Evolutionary conservation across 1,140 invertebrate genomes (phyloP), one percentile per base, ranked within the genome.

Genomic region (Drosophila tsacasi): DNA sequence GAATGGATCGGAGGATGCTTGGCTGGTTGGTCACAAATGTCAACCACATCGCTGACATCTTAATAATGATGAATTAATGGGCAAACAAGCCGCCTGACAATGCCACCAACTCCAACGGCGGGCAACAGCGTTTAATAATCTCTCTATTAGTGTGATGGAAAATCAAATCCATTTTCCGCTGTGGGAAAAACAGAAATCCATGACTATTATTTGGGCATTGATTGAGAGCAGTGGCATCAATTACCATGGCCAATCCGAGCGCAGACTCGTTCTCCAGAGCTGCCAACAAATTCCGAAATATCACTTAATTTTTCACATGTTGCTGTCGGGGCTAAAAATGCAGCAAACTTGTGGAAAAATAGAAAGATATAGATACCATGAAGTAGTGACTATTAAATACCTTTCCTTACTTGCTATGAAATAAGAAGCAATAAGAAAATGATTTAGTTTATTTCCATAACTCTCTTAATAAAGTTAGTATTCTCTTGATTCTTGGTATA

Each of bases 41-140:
- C 85, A 90, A 90, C 85, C 85, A 55, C 86, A 90, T 80, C 66
- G 85, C 74, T 90, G 85, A 90, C 85, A 82, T 85, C 85, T 90
- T 90, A 90, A 90, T 90, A 90, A 90, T 90, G 85, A 90, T 90
- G 85, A 90, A 90, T 90, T 90, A 90, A 90, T 90, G 85, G 85
- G 79, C 82, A 89, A 89, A 89, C 84, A 89, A 83, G 71, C 66
- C 81, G 66, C 71, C 67, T 49, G 79, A 90, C 81, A 87, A 84
- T 78, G 65, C 55, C 72, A 79, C 74, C 72, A 79, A 76, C 62
- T 75, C 63, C 62, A 35, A 72, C 64, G 58, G 30, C 19, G 44
- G 21, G 46, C 32, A 9, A 23, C 21, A 67, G 40, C 85, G 81
- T 91, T 90, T 90, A 72, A 90, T 90, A 90, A 90, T 79, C 83